Base-by-base conservation (phyloP, 2,888 invertebrate genomes). In the Zele albiditarsus region DNA sequence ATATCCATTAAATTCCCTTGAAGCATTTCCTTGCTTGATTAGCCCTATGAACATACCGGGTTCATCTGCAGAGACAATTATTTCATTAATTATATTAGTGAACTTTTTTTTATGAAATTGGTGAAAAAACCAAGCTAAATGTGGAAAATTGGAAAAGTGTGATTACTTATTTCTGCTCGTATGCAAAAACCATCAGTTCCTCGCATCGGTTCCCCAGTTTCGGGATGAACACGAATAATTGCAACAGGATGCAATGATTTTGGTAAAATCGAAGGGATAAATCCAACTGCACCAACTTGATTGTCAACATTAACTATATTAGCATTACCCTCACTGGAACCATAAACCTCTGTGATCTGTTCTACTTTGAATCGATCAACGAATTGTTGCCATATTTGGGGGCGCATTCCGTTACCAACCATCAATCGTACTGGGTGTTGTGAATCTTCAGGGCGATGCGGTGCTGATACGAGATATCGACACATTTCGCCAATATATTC, bases 121-220 rank as follows among this genome's bases (percentile, higher is more conserved):
- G 33, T 14, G 53, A 57, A 46, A 5, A 58, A 31, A 71, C 4
- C 33, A 20, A 53, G 23, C 10, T 28, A 46, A 42, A 23, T 25
- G 14, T 33, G 10, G 14, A 31, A 6, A 1, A 38, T 46, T 1
- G 3, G 46, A 20, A 70, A 38, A 46, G 27, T 65, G n/a, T 33
- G 49, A 77, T 83, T 76, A 88, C 88, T 84, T 77, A 81, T 84
- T 73, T 86, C 83, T 10, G 86, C 83, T 76, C 88, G 78, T 80
- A 94, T 91, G 85, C 99, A 99, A 5, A 99, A 91, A 8, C 98
- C 98, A 80, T 93, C 91, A 0, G 93, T 91, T 81, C 96, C 93
- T 77, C 99, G 91, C 2, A 98, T 90, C 0, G 97, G 97, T 83
- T 97, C 97, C 0, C 97, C 96, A 0, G 95, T 97, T 25, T 93